Base-by-base conservation (phyloP, 2,113 vertebrate species). In the Dissostichus mawsoni region DNA sequence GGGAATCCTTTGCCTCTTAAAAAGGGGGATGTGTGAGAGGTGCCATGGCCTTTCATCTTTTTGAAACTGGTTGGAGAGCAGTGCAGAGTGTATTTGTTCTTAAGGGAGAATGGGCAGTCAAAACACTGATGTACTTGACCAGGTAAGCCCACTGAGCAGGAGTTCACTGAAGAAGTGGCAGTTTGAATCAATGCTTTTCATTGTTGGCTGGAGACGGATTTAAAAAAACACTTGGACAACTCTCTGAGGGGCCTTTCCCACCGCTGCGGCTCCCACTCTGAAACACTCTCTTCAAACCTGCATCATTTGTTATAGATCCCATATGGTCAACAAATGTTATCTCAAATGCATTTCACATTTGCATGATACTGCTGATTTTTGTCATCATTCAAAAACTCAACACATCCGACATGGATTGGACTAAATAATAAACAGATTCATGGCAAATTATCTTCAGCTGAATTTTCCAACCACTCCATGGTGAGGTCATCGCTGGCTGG, bases 121-220 rank as follows among this genome's bases (percentile, higher is more conserved):
- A 93, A 94, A 94, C 92, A 92, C 73, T 83, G 91, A 90, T 55
- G 80, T 81, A 92, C 92, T 94, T 93, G 91, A 94, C 92, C 90
- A 84, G 83, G 83, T 86, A 59, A 72, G 80, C 55, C 78, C 67
- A 20, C 67, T 72, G 67, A 74, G 80, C 68, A 83, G 69, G 67
- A 74, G 84, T 48, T 73, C 47, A 57, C 78, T 76, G 76, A 69
- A 81, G 70, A 86, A 88, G 89, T 84, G 78, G 65, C 61, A 33
- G 66, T 79, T 75, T 76, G 82, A 81, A 93, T 94, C 89, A 94
- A 92, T 89, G 92, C 82, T 73, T 44, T 59, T 86, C 94, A 90
- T 94, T 94, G 93, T 95, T 86, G 83, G 76, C 69, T 65, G 45
- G 16, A 59, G 78, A 87, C 50, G n/a, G 67, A 91, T 88, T 82